phyloP scores from a whole-genome alignment of 2,113 vertebrate species.

The mouse (Mus musculus) region GRCm39 chr4:124196001-124196500 shows the following conservation, averaged over 20 bases:
- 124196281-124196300: neutral
- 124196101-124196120: neutral
- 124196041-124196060: too few species aligned
- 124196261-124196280: neutral
- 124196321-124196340: neutral
- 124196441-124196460: neutral
- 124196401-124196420: neutral
- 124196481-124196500: neutral
- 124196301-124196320: neutral
- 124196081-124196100: too few species aligned
- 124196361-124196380: neutral
- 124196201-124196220: neutral
- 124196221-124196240: neutral
- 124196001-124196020: too few species aligned
- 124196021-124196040: too few species aligned
- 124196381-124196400: neutral
- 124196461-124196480: neutral
- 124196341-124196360: neutral
- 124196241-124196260: neutral
- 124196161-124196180: neutral
- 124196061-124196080: neutral
- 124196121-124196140: neutral
- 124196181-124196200: neutral
- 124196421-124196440: neutral
- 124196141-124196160: neutral